Evolutionary conservation across 92 coral and sea anemone genomes (phyloP).

Genomic region (Epizoanthus scotinus): DNA sequence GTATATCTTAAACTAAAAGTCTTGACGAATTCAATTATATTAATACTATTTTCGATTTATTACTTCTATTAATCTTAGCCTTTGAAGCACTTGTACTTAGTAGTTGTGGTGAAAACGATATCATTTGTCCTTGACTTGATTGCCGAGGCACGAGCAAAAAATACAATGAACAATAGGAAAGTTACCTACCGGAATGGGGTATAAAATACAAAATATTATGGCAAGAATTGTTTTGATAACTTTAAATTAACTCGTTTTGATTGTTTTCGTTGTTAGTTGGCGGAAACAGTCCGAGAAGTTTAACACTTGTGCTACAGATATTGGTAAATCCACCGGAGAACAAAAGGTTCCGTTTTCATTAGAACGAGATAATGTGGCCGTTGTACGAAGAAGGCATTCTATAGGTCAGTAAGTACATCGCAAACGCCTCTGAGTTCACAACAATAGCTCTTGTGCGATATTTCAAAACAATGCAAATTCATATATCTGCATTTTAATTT

Average conservation of each 20-base stretch:
- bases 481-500: conserved; percentile 35
- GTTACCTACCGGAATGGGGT: neutral
- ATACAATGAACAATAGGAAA: neutral
- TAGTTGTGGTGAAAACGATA: too few species aligned
- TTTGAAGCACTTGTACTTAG: too few species aligned
- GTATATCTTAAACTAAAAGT: too few species aligned
- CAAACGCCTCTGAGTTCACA: conserved; percentile 14
- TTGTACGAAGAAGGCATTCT: conserved; percentile 10
- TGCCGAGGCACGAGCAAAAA: neutral
- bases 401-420: conserved; percentile 30
- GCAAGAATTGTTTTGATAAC: conserved; percentile 14
- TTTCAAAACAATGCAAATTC: conserved; percentile 20
- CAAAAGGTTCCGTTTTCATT: conserved; percentile 32
- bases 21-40: too few species aligned
- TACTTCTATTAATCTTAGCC: too few species aligned
- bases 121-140: too few species aligned
- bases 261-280: conserved; percentile 15
- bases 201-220: neutral
- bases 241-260: conserved; percentile 5
- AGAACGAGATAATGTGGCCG: neutral
- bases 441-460: conserved; percentile 34
- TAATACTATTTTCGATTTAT: too few species aligned
- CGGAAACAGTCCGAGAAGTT: conserved; percentile 15
- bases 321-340: neutral
- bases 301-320: conserved; percentile 6